Percentiles rank a stretch among this genome's conserved stretches.
Conservation (phyloP, 1,140 invertebrate species). For the Liolophura sinensis region DNA sequence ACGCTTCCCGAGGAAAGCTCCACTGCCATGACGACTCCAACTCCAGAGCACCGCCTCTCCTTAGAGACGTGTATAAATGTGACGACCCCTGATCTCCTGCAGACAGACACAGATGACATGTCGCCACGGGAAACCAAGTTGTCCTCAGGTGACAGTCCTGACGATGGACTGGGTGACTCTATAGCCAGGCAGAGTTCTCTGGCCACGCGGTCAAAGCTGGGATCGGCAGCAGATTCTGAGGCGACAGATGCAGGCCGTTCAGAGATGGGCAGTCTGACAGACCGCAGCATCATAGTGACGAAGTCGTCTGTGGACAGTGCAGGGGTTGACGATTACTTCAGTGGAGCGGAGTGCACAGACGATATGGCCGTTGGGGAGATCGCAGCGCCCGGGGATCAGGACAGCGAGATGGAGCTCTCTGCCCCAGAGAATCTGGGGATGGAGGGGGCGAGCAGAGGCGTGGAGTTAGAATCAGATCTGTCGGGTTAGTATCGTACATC, state of each 20-base stretch:
- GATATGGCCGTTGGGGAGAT: too few species aligned
- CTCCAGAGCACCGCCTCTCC: constrained; percentile 28
- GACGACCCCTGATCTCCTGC: neutral
- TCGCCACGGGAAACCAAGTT: constrained; percentile 26
- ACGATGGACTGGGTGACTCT: constrained; percentile 53
- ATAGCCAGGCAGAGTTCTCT: constrained; percentile 43
- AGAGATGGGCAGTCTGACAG: constrained; percentile 39
- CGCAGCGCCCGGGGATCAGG: too few species aligned
- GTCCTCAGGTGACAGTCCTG: constrained; percentile 46
- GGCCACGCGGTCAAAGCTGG: constrained; percentile 38
- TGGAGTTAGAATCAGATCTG: too few species aligned
- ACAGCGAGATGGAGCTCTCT: too few species aligned
- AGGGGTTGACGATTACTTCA: constrained; percentile 32
- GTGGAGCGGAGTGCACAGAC: too few species aligned
- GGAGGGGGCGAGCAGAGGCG: too few species aligned
- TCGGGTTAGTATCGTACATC: too few species aligned
- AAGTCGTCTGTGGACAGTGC: constrained; percentile 63
- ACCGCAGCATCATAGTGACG: constrained; percentile 53
- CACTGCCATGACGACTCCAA: constrained; percentile 49
- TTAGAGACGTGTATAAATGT: too few species aligned
- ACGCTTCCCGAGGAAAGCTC: constrained; percentile 55
- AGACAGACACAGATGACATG: constrained; percentile 27
- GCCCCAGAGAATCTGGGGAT: too few species aligned
- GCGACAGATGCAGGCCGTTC: constrained; percentile 36
- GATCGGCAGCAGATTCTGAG: constrained; percentile 45